A percentile compares a stretch with the other conserved stretches of the same genome.
Conservation (phyloP, 1,140 invertebrate genomes). For the Mycetomoellerius zeteki region DNA sequence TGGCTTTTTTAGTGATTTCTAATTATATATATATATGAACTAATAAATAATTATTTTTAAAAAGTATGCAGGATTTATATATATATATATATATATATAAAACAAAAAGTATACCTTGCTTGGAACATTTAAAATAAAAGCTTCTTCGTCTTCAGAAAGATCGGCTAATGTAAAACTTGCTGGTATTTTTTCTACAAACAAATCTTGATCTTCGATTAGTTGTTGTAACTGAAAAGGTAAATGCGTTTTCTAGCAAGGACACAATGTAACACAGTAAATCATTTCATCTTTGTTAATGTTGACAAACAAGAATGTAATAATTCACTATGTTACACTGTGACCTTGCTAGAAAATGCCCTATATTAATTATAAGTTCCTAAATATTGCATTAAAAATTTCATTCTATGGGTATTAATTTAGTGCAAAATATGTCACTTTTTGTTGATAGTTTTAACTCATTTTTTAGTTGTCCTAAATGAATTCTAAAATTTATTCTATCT, state of each 20-base stretch:
- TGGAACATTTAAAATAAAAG: constrained; percentile 45
- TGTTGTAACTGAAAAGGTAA: constrained; percentile 30
- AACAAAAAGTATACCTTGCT: constrained; percentile 23
- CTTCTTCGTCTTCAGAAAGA: constrained; percentile 38
- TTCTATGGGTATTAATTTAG: neutral
- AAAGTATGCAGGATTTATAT: neutral
- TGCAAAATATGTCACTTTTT: neutral
- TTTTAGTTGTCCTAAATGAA: neutral
- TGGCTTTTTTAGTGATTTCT: too few species aligned
- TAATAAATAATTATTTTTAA: neutral
- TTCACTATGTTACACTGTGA: too few species aligned
- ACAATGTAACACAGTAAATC: too few species aligned
- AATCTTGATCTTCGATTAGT: constrained; percentile 8
- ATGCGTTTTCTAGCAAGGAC: too few species aligned
- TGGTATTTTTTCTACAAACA: constrained; percentile 19
- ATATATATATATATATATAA: neutral
- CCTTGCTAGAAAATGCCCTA: too few species aligned
- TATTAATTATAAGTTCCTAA: too few species aligned
- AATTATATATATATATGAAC: too few species aligned
- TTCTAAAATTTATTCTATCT: neutral
- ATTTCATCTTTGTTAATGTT: too few species aligned
- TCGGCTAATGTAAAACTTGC: constrained; percentile 16
- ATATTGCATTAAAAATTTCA: neutral
- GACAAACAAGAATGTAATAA: too few species aligned
- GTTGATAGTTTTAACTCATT: neutral